Evolutionary conservation across 2,113 vertebrate genomes (phyloP).

Genomic region (Lanius ludovicianus): DNA sequence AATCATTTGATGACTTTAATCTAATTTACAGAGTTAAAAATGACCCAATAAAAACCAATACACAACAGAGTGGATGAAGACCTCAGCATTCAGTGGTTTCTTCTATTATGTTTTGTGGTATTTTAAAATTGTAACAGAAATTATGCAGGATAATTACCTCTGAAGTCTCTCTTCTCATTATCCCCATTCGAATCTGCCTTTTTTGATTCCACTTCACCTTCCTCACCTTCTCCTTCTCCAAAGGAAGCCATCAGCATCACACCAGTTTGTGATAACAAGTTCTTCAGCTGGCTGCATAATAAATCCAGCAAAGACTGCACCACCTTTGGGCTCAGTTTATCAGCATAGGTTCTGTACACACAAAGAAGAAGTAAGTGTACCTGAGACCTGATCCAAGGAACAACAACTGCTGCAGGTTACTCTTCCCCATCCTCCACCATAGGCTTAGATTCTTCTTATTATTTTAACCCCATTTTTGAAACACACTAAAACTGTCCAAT

Average conservation of each 20-base stretch:
- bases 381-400: background rate
- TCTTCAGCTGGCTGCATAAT: slow-evolving; percentile 96
- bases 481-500: background rate
- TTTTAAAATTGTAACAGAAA: background rate
- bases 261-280: slow-evolving; percentile 90
- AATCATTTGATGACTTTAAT: background rate
- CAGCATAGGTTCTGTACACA: slow-evolving; percentile 87
- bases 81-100: background rate
- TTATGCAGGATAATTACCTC: slow-evolving; percentile 71
- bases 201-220: slow-evolving; percentile 74
- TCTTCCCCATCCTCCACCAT: background rate
- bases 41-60: background rate
- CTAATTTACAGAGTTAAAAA: background rate
- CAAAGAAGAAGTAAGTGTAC: background rate
- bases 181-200: slow-evolving; percentile 81
- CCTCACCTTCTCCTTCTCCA: slow-evolving; percentile 79
- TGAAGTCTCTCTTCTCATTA: slow-evolving; percentile 89
- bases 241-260: slow-evolving; percentile 82
- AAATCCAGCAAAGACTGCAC: slow-evolving; percentile 95
- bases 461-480: background rate
- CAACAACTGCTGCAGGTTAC: background rate
- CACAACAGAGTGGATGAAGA: background rate
- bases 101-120: background rate
- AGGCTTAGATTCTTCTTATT: background rate
- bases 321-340: slow-evolving; percentile 92